Evolutionary conservation across 2,113 vertebrate species (phyloP).

Genomic region (Sardina pilchardus): DNA sequence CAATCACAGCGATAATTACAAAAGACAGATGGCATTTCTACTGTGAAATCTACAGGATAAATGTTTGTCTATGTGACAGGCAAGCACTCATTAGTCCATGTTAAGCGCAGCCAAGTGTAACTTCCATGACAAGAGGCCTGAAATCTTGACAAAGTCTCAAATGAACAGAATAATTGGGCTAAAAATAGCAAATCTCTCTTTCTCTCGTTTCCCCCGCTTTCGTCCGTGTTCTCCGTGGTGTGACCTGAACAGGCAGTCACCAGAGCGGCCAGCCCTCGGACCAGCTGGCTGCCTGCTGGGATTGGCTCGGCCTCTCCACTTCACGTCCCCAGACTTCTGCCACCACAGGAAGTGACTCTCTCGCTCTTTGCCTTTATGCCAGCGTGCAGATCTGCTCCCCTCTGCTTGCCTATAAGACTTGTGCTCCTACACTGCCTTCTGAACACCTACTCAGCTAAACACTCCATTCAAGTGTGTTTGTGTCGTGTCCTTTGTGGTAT

Average conservation of each 20-base stretch:
- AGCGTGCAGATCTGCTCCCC: neutral
- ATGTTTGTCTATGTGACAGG: slow-evolving; percentile 25
- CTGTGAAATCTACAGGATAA: slow-evolving; percentile 34
- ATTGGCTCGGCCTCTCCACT: slow-evolving; percentile 9
- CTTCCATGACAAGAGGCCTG: slow-evolving; percentile 24
- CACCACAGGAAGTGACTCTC: neutral
- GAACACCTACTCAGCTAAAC: neutral
- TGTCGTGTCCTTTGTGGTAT: neutral
- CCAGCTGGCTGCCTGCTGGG: neutral
- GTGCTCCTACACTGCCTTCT: neutral
- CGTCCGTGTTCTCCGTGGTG: neutral
- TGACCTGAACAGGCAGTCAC: slow-evolving; percentile 35
- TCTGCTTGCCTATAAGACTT: neutral
- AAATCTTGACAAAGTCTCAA: slow-evolving; percentile 24
- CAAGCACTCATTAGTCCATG: slow-evolving; percentile 36
- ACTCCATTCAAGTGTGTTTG: neutral
- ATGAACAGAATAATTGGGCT: slow-evolving; percentile 31
- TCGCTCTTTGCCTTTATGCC: neutral
- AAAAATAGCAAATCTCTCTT: slow-evolving; percentile 9
- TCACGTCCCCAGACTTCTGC: slow-evolving; percentile 3
- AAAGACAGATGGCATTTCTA: slow-evolving; percentile 38
- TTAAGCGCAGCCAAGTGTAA: slow-evolving; percentile 25
- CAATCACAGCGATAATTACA: slow-evolving; percentile 33
- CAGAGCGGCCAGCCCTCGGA: slow-evolving; percentile 10
- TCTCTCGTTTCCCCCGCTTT: neutral